These are phyloP conservation scores for Australoheros facetus DNA, from an alignment of 2,797 vertebrate species.

Conservation along the genomic window DNA sequence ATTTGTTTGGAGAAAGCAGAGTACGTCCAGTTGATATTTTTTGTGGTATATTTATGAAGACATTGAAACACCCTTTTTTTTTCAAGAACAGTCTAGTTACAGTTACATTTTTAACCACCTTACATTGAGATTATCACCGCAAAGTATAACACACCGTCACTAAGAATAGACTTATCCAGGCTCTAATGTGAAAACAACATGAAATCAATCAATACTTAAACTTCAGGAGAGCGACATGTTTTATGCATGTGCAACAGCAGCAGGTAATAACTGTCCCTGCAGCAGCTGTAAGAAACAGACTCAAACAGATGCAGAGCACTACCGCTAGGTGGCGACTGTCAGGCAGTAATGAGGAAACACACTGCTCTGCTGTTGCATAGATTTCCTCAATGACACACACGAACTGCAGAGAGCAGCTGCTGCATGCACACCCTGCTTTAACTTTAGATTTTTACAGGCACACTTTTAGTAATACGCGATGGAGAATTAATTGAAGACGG, in stretches of 20 bases:
- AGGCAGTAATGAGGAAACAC: not conserved
- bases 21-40: not conserved
- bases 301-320: not conserved
- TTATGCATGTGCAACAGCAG: not conserved
- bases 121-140: not conserved
- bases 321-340: conserved; percentile 34
- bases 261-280: too few species aligned
- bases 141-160: not conserved
- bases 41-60: not conserved
- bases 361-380: too few species aligned
- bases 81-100: not conserved
- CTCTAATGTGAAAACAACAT: not conserved
- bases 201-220: not conserved
- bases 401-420: too few species aligned
- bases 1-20: too few species aligned
- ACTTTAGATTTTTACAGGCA: not conserved
- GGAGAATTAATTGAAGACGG: not conserved
- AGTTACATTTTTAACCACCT: not conserved
- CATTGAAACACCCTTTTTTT: not conserved
- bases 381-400: not conserved
- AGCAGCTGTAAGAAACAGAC: not conserved
- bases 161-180: not conserved
- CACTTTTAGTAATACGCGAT: not conserved
- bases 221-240: not conserved
- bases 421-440: not conserved